Conservation (phyloP, 2,888 invertebrate genomes). For the Orthosia incerta region DNA sequence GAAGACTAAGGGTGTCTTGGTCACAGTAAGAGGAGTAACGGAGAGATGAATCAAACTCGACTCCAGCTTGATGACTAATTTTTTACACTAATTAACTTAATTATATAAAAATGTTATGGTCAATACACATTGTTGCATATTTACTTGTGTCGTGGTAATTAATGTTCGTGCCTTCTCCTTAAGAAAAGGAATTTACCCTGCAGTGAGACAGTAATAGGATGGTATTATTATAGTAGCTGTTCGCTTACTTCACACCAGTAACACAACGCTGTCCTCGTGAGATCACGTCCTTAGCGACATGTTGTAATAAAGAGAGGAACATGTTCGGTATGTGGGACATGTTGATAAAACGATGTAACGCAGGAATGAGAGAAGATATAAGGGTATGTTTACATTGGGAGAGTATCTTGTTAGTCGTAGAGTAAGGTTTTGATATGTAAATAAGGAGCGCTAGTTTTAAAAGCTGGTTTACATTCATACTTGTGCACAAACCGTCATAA, state of each 20-base stretch:
- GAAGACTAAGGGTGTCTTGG: too few relatives aligned
- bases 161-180: too few relatives aligned
- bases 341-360: constrained; percentile 43
- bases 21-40: too few relatives aligned
- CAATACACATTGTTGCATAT: too few relatives aligned
- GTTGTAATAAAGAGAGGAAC: constrained; percentile 45
- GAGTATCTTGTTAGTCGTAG: not conserved
- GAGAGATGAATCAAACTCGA: too few relatives aligned
- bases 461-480: not conserved
- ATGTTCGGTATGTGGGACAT: constrained; percentile 33
- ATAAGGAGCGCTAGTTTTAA: not conserved
- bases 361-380: constrained; percentile 22
- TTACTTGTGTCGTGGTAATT: too few relatives aligned
- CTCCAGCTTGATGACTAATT: too few relatives aligned
- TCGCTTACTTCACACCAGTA: not conserved
- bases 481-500: not conserved
- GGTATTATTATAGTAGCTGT: too few relatives aligned
- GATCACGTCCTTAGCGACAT: constrained; percentile 8
- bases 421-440: not conserved
- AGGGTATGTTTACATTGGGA: not conserved
- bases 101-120: too few relatives aligned
- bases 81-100: too few relatives aligned
- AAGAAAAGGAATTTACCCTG: too few relatives aligned
- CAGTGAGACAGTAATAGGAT: too few relatives aligned
- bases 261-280: constrained; percentile 9